Percentiles rank a stretch among this genome's conserved stretches.
Conservation (phyloP, 2,113 vertebrate genomes). For the Myiagra hebetior region DNA sequence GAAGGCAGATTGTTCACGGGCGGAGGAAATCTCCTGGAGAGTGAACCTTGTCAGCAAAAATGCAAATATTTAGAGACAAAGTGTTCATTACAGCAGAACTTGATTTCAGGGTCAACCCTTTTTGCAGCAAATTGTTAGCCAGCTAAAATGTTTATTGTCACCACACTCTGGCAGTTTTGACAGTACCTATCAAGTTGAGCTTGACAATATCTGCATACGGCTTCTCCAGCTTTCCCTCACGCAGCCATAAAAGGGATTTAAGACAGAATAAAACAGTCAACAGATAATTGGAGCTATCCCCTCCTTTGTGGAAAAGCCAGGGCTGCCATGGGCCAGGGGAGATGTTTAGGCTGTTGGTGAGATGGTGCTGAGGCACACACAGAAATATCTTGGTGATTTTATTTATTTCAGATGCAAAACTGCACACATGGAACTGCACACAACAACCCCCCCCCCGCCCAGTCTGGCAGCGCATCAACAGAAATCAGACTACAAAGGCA, state of each 20-base stretch:
- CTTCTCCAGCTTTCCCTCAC: background rate
- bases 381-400: background rate
- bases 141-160: slow-evolving; percentile 64
- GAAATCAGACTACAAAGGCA: background rate
- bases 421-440: background rate
- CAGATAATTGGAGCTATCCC: background rate
- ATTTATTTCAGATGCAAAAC: background rate
- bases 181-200: slow-evolving; percentile 64
- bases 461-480: background rate
- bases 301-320: background rate
- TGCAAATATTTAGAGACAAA: slow-evolving; percentile 71
- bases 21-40: slow-evolving; percentile 43
- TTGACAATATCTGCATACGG: slow-evolving; percentile 48
- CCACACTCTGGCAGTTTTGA: slow-evolving; percentile 67
- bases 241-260: background rate
- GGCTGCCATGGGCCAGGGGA: background rate
- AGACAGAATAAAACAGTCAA: background rate
- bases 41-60: slow-evolving; percentile 66
- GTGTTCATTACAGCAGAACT: slow-evolving; percentile 65
- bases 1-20: slow-evolving; percentile 57
- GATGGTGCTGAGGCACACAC: background rate
- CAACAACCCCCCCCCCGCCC: background rate
- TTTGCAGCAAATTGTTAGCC: slow-evolving; percentile 66
- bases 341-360: background rate
- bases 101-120: slow-evolving; percentile 67